Evolutionary conservation across 30 jellyfish, hydroid and myxozoan species (phyloP).

Genomic region (Hydractinia symbiolongicarpus): DNA sequence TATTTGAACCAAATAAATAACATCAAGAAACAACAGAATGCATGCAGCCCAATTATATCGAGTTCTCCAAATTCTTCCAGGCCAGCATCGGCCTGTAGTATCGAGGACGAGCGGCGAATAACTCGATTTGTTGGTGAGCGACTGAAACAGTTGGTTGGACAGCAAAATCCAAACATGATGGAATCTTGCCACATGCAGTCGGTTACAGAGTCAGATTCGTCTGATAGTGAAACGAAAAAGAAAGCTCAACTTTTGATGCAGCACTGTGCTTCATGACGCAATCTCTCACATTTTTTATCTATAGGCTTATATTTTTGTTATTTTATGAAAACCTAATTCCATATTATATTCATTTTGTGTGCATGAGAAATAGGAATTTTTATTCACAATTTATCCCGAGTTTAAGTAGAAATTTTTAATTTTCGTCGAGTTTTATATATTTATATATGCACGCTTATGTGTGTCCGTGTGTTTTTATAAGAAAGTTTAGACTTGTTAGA

Average conservation of each 20-base stretch:
- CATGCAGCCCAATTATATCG: not conserved
- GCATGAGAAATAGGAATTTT: too few species aligned
- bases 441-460: too few species aligned
- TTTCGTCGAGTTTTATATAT: too few species aligned
- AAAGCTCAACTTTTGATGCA: constrained; percentile 1
- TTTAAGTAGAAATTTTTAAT: too few species aligned
- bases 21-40: not conserved
- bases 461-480: too few species aligned
- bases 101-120: not conserved
- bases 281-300: too few species aligned
- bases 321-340: too few species aligned
- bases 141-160: not conserved
- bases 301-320: too few species aligned
- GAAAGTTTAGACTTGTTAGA: too few species aligned
- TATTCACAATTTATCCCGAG: too few species aligned
- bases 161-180: not conserved
- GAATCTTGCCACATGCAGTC: constrained; percentile 27
- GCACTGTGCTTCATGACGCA: constrained; percentile 12
- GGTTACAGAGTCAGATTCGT: constrained; percentile 35
- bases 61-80: constrained; percentile 4
- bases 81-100: constrained; percentile 8
- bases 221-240: constrained; percentile 23
- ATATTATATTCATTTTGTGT: too few species aligned
- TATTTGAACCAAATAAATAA: constrained; percentile 9
- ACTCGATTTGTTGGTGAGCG: not conserved